phyloP scores from a whole-genome alignment of 2,797 vertebrate genomes.

The Scomberomorus guttatus region DNA sequence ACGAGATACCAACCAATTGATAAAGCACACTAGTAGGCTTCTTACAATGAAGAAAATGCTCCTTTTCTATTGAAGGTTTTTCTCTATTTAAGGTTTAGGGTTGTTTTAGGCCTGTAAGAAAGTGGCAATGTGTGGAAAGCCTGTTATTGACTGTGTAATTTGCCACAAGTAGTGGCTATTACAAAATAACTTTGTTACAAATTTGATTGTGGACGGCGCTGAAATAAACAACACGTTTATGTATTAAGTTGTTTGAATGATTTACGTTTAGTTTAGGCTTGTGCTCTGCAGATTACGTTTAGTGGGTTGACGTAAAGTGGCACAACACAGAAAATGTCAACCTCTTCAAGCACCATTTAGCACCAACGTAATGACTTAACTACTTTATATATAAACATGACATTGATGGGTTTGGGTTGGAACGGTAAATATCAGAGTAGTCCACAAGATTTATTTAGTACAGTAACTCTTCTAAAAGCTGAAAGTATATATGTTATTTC shows the following conservation, averaged over 20 bases:
- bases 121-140: neutral
- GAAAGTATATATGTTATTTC: neutral
- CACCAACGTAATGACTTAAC: neutral
- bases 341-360: neutral
- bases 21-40: neutral
- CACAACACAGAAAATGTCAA: too few species aligned
- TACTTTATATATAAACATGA: neutral
- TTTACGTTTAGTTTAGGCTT: too few species aligned
- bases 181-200: neutral
- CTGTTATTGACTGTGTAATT: neutral
- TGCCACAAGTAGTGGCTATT: neutral
- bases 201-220: neutral
- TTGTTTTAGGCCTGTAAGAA: constrained; percentile 7
- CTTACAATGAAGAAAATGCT: too few species aligned
- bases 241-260: neutral
- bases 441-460: neutral
- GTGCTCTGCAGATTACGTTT: too few species aligned
- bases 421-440: neutral
- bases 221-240: neutral
- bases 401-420: neutral
- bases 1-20: neutral
- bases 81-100: neutral
- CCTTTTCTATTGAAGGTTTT: neutral
- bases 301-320: too few species aligned
- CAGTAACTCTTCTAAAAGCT: neutral